A percentile compares a stretch with the other conserved stretches of the same genome.
Conservation (phyloP, 1,140 invertebrate species). For the Armadillidium nasatum region DNA sequence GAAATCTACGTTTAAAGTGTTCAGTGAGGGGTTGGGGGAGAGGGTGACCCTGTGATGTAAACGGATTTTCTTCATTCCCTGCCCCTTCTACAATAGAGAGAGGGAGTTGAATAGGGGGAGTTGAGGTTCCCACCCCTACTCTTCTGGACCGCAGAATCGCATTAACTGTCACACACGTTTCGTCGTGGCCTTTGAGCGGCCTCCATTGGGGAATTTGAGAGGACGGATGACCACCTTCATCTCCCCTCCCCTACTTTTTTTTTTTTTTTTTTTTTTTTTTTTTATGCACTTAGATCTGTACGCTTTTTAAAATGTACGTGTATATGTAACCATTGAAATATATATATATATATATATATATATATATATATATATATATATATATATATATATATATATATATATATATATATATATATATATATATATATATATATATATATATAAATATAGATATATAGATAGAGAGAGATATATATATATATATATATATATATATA, state of each 20-base stretch:
- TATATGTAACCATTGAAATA: no score
- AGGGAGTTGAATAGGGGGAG: no score
- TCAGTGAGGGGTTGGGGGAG: neutral
- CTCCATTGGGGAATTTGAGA: conserved; percentile 4
- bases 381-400: no score
- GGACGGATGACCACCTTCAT: neutral
- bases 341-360: no score
- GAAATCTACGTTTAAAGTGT: neutral
- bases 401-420: no score
- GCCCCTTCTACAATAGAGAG: neutral
- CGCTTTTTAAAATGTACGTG: no score
- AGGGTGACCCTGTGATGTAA: conserved; percentile 1
- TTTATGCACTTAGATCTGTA: no score
- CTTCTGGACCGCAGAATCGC: neutral
- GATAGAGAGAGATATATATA: no score
- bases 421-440: no score
- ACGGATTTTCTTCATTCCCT: neutral
- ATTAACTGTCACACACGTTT: conserved; percentile 12
- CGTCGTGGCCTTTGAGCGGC: neutral
- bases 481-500: no score
- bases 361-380: no score
- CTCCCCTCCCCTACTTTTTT: neutral
- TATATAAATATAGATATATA: no score
- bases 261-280: neutral
- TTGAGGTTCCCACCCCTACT: neutral